Evolutionary conservation across 2,113 vertebrate genomes (phyloP), one percentile per base, ranked within the genome.

Genomic region (Cryptotis parvus): DNA sequence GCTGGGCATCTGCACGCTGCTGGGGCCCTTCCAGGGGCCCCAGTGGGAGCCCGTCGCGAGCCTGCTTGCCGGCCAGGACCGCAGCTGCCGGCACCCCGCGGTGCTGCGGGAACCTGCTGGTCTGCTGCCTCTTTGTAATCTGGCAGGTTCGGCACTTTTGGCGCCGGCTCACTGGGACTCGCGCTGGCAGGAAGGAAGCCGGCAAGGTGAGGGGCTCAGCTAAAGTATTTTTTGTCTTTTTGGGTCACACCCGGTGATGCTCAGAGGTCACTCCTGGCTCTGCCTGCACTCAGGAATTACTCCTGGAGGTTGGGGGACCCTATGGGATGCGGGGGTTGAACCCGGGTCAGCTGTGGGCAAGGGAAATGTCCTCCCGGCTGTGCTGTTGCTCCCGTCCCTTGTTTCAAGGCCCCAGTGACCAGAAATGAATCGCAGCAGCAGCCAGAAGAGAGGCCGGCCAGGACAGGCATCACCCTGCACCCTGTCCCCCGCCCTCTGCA

Each of bases 61-160:
- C 68, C 79, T 94, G 15, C 33, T 97, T 4, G 31, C 96, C 0
- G 79, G 14, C 45, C 45, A 90, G 68, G 14, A 83, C 27, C 43
- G 2, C 70, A 86, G 95, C 61, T 96, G 96, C 79, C 94, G 73
- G 86, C 91, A 94, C 49, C 49, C 94, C 88, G 70, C 63, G 79
- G 63, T 96, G 95, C 80, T 94, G 66, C 0, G 68, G 96, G 68
- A 97, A 96, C 76, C 83, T 97, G 45, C 76, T 96, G 1, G 43
- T 96, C 78, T 45, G 94, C 76, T 96, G 95, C 76, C 95, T 97
- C 63, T 95, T 97, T 86, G 75, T 96, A 35, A 83, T 94, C 90
- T 96, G 95, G 94, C 95, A 95, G 83, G 33, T 94, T 26, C 79
- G 16, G 80, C 91, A 78, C 41, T 92, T 1, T 35, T 94, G 95